Conservation (phyloP, 1,140 invertebrate genomes). For the Babylonia areolata region DNA sequence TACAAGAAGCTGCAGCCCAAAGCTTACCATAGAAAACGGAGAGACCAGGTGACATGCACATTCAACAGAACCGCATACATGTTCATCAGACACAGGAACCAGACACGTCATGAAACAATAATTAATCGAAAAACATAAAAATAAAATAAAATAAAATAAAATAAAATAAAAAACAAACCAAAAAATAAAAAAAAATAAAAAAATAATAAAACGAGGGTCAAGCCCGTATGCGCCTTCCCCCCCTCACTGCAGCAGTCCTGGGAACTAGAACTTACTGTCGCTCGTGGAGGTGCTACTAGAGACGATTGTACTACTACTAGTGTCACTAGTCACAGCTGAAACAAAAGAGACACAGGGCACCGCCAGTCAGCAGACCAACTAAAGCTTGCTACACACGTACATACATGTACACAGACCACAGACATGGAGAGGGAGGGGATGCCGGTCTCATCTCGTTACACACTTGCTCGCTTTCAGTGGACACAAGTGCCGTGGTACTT, state of each 20-base stretch:
- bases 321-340: slow-evolving; percentile 22
- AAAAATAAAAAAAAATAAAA: background rate
- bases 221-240: background rate
- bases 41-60: background rate
- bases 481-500: too few relatives aligned
- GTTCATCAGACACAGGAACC: background rate
- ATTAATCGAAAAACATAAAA: background rate
- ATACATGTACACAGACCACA: too few relatives aligned
- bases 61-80: background rate
- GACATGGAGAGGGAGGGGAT: too few relatives aligned
- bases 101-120: background rate
- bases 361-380: background rate
- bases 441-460: too few relatives aligned
- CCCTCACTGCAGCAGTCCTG: background rate
- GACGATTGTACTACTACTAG: background rate
- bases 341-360: background rate
- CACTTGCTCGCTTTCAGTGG: too few relatives aligned
- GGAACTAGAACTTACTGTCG: background rate
- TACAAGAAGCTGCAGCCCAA: background rate
- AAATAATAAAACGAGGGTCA: background rate
- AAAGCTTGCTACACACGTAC: too few relatives aligned
- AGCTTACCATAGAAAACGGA: too few relatives aligned
- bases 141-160: background rate
- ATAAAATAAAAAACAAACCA: background rate
- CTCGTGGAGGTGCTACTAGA: background rate